Percentiles rank a stretch among this genome's conserved stretches.
Conservation (phyloP, 2,113 vertebrate species). For the Ardeotis arabs region DNA sequence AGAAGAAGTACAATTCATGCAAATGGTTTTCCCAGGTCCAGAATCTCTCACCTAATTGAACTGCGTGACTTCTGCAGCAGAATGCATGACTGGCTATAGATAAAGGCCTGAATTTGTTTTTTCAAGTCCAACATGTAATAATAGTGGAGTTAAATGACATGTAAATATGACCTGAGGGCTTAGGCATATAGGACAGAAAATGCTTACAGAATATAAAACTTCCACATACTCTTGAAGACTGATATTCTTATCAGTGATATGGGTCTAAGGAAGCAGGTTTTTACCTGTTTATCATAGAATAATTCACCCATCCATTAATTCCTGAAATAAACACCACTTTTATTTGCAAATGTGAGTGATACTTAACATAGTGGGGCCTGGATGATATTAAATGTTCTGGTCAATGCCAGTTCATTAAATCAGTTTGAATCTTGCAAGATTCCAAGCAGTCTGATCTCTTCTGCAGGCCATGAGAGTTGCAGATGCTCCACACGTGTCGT, state of each 20-base stretch:
- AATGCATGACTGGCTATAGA: background rate
- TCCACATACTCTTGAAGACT: background rate
- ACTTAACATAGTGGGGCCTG: background rate
- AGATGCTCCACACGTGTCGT: background rate
- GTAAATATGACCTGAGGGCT: background rate
- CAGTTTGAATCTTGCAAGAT: background rate
- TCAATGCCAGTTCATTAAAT: background rate
- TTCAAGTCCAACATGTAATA: background rate
- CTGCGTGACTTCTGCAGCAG: background rate
- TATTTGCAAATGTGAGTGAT: background rate
- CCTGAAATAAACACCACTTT: background rate
- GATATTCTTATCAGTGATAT: background rate
- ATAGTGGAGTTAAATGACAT: background rate
- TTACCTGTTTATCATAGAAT: background rate
- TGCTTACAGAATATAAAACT: background rate
- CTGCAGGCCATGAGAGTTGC: background rate
- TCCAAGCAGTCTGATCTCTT: background rate
- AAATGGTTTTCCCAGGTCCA: background rate
- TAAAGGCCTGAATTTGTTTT: background rate
- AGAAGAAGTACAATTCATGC: background rate
- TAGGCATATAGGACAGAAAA: background rate
- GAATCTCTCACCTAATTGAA: background rate
- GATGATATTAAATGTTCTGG: background rate
- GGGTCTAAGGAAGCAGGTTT: background rate
- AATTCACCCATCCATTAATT: background rate